Base-by-base conservation (phyloP, 2,888 invertebrate genomes). In the Alloscopus bannaensis region DNA sequence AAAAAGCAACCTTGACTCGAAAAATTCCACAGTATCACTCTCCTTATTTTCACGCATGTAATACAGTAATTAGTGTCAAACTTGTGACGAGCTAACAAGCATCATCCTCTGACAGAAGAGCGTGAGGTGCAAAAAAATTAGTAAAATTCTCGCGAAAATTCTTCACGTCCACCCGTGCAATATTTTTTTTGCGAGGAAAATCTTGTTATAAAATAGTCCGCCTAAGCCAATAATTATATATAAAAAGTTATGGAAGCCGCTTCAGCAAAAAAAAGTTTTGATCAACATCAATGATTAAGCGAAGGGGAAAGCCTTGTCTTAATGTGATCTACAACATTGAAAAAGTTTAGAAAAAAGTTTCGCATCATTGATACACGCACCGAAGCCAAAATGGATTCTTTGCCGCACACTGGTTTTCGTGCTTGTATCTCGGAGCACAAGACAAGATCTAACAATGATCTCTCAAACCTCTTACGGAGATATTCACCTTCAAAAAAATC, bases 31-130 rank as follows among this genome's bases (percentile, higher is more conserved):
- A n/a, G n/a, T n/a, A n/a, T n/a, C n/a, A 22, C 20, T 59, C 31
- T 59, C 31, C 31, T 18, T 59, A 29, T n/a, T 29, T 18, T 20
- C 59, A 59, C 31, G 29, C 11, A 31, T 31, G 26, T 55, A 55
- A 59, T 59, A 59, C 18, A 42, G 52, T 52, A 68, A 68, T 68
- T 68, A 68, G 55, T 68, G 55, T 68, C 68, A 68, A 57, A 64
- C 22, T 22, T 55, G 36, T 57, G 69, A 69, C 69, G 45, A 57
- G 69, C 31, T 69, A 69, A 69, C 29, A 24, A 69, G 69, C n/a
- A 42, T 59, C 59, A 59, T n/a, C 4, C 20, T 31, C 8, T 3
- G 16, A 47, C 4, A 26, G 26, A 20, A 24, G 18, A 45, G 18
- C 13, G 18, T 4, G 13, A 11, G 45, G n/a, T 4, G 45, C 13